Base-by-base conservation (phyloP, 2,797 vertebrate species). In the Chromobotia macracanthus region DNA sequence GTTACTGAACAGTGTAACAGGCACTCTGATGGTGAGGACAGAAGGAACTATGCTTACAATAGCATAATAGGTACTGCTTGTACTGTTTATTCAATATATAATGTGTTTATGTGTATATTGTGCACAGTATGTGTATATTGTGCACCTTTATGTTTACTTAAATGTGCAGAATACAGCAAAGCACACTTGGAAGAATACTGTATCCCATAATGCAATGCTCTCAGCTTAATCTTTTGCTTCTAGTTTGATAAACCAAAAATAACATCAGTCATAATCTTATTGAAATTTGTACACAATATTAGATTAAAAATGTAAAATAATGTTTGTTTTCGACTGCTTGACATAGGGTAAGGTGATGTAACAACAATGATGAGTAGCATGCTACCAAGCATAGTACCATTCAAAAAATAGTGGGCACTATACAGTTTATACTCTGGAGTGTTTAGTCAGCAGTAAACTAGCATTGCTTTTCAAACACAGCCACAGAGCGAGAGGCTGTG, bases 401-500 rank as follows among this genome's bases (percentile, higher is more conserved):
- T 41, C 7, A 4, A 41, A 41, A 41, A 41, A 6, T 6, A 41
- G 38, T 15, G 12, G 18, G 5, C 6, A 2, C 9, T 16, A 5
- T 5, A 25, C 21, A 51, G 58, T 38, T 12, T 53, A 18, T 19
- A 66, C 63, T 55, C 21, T 1, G 1, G 12, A 56, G 35, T 3
- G 31, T 51, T 46, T 51, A 53, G n/a, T 56, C 41, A 67, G 46
- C 53, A 44, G 31, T 5, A n/a, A 66, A 19, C 21, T 44, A n/a
- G 3, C 35, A 0, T 9, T 28, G 6, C 23, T 3, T 18, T 55
- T 75, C 53, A 9, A 56, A 19, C 50, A 55, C 46, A 51, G 28
- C 7, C 38, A n/a, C 19, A 66, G 18, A 55, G 19, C 10, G 65
- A 56, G 38, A 58, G 38, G 88, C 85, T 86, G 81, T 58, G 44